Conservation (phyloP, 2,888 invertebrate species). For the Papilio demoleus region DNA sequence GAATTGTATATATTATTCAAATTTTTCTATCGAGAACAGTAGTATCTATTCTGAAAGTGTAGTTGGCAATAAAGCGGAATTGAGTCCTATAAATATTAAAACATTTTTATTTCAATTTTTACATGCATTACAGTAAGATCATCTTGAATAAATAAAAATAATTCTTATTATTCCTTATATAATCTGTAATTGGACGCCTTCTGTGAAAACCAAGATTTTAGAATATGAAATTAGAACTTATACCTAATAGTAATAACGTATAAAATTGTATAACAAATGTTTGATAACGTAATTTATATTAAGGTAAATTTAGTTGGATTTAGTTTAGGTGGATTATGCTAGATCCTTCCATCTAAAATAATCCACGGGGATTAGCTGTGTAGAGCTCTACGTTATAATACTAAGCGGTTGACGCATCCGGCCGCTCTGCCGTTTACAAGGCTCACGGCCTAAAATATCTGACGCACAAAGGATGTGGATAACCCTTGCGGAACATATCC, state of each 20-base stretch:
- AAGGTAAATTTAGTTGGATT: conserved; percentile 30
- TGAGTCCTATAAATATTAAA: background rate
- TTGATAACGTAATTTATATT: conserved; percentile 33
- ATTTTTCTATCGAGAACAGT: conserved; percentile 19
- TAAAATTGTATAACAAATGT: background rate
- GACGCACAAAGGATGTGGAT: conserved; percentile 49
- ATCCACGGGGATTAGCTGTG: conserved; percentile 47
- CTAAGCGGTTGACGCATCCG: conserved; percentile 48
- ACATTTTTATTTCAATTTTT: background rate
- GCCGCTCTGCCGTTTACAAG: conserved; percentile 45
- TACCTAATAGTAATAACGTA: no score
- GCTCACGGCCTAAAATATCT: conserved; percentile 45
- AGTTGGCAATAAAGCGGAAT: background rate
- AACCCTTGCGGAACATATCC: conserved; percentile 42
- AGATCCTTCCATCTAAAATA: conserved; percentile 43
- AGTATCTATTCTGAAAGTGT: conserved; percentile 1
- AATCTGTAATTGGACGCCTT: background rate
- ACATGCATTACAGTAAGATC: background rate
- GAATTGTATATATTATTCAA: conserved; percentile 21
- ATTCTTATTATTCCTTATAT: background rate
- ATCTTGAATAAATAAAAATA: background rate
- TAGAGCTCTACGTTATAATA: conserved; percentile 44
- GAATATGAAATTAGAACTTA: no score
- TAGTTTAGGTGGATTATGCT: conserved; percentile 35
- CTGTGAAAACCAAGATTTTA: background rate